phyloP scores from a whole-genome alignment of 2,797 vertebrate genomes.

The Leuciscus waleckii region DNA sequence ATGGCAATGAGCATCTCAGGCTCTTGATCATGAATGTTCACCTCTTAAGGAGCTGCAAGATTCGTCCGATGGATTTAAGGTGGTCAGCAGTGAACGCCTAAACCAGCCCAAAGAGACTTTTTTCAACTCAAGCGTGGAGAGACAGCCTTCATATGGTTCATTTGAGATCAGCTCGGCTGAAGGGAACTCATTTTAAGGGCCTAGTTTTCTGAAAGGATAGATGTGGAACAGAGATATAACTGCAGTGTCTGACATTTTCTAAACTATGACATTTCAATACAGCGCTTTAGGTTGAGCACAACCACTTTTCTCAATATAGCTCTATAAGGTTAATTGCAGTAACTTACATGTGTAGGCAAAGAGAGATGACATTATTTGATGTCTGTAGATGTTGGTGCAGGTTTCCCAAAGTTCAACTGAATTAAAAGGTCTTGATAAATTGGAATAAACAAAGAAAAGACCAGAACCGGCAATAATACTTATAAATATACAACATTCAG shows the following conservation, averaged over 20 bases:
- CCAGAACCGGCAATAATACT: not conserved
- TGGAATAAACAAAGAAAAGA: conserved; percentile 28
- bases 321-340: conserved; percentile 63
- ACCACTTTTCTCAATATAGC: conserved; percentile 45
- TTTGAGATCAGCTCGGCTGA: conserved; percentile 45
- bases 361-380: conserved; percentile 43
- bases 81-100: conserved; percentile 24
- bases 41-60: conserved; percentile 10
- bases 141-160: conserved; percentile 52
- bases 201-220: conserved; percentile 55
- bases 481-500: conserved; percentile 8
- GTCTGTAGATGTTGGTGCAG: conserved; percentile 21
- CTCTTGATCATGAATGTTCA: conserved; percentile 16
- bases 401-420: conserved; percentile 48
- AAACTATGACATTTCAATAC: conserved; percentile 63
- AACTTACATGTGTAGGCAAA: conserved; percentile 54
- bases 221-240: conserved; percentile 54
- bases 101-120: conserved; percentile 28
- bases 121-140: conserved; percentile 34
- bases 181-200: conserved; percentile 46
- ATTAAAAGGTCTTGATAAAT: conserved; percentile 30
- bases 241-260: conserved; percentile 61
- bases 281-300: conserved; percentile 43
- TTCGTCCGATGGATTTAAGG: conserved; percentile 25
- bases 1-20: conserved; percentile 36